Conservation (phyloP, 2,113 vertebrate genomes). For the Loxodonta africana region DNA sequence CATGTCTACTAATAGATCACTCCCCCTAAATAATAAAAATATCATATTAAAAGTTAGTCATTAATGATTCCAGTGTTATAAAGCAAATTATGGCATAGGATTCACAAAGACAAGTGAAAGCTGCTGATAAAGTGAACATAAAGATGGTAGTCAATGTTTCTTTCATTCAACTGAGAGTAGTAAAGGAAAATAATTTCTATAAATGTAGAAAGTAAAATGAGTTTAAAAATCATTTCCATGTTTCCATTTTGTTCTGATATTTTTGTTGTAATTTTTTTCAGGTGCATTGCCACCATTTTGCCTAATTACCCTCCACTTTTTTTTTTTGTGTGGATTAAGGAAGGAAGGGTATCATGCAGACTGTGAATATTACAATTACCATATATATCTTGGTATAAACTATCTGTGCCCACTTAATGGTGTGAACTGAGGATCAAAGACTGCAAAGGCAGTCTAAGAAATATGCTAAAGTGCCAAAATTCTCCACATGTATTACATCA, state of each 20-base stretch:
- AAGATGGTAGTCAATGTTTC: background rate
- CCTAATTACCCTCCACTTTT: background rate
- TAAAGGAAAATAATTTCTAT: background rate
- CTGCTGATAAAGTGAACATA: background rate
- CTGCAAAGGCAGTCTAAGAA: background rate
- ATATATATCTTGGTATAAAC: background rate
- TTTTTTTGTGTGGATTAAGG: background rate
- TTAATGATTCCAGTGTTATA: background rate
- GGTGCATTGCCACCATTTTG: background rate
- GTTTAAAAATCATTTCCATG: background rate
- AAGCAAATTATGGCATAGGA: background rate
- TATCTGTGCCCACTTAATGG: background rate
- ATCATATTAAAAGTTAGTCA: background rate
- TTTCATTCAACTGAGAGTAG: slow-evolving; percentile 20
- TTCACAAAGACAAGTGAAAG: background rate
- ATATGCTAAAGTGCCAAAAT: background rate
- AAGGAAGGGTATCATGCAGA: background rate
- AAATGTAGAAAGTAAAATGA: background rate
- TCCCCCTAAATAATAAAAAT: background rate
- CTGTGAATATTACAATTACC: background rate
- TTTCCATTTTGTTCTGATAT: background rate
- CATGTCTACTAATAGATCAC: background rate
- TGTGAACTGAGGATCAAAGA: background rate
- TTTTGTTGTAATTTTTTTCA: background rate
- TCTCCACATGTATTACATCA: background rate